These are phyloP conservation scores for Pyrrhosoma nymphula DNA, from an alignment of 2,888 invertebrate species.

Conservation along the genomic window DNA sequence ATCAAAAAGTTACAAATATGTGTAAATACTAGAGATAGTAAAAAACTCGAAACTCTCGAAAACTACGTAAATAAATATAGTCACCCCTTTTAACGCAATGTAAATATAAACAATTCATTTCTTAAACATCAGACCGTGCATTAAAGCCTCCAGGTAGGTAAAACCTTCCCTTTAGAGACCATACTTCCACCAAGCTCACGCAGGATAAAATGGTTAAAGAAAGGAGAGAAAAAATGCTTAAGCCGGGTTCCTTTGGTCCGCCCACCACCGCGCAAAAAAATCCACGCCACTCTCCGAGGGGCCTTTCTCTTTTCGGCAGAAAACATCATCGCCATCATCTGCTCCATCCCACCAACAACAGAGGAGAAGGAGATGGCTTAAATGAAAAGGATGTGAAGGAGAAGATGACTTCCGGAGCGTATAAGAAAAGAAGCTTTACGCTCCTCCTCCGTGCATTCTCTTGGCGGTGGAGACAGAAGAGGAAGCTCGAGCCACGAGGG, in stretches of 20 bases:
- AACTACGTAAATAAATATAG: too few species aligned
- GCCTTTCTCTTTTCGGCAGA: neutral
- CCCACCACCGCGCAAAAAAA: neutral
- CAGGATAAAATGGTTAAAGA: too few species aligned
- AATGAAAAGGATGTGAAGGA: neutral
- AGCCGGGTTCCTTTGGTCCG: neutral
- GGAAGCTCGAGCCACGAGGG: neutral
- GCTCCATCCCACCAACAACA: neutral
- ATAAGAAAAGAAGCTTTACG: neutral
- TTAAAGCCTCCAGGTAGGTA: too few species aligned
- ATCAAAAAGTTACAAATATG: too few species aligned
- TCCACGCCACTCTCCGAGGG: too few species aligned
- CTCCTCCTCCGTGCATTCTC: neutral
- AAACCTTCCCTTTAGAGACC: too few species aligned
- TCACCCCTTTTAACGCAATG: too few species aligned
- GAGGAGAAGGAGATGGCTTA: neutral
- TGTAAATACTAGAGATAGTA: too few species aligned
- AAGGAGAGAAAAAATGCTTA: neutral
- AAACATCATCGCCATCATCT: neutral
- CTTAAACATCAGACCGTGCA: too few species aligned
- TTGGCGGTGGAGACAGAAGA: neutral
- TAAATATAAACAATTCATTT: too few species aligned
- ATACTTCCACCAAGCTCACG: too few species aligned
- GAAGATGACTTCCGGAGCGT: neutral
- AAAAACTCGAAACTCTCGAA: too few species aligned